These are phyloP conservation scores for Nephrotoma appendiculata DNA, from an alignment of 2,888 invertebrate species.

Conservation along the genomic window DNA sequence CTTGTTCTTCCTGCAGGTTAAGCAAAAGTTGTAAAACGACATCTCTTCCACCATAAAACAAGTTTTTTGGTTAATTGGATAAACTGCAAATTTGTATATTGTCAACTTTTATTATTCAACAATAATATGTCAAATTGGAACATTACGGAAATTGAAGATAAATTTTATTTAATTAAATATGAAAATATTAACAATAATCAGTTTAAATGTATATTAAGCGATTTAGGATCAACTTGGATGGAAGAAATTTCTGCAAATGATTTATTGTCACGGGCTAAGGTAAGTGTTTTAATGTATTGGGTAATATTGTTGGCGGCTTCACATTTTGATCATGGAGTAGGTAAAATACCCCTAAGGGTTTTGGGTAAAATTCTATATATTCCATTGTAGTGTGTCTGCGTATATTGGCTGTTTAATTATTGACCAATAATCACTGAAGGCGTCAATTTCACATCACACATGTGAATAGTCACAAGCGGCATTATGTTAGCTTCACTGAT, in stretches of 20 bases:
- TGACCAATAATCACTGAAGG: no score
- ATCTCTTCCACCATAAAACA: neutral
- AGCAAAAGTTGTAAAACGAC: no score
- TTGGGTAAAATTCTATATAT: no score
- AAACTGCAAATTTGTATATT: neutral
- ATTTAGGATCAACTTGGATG: constrained; percentile 12
- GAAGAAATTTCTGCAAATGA: constrained; percentile 10
- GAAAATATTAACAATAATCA: neutral
- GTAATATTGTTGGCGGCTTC: no score
- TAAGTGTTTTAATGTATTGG: neutral
- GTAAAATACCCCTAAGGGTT: no score
- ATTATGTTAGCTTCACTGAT: no score
- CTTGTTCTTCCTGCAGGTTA: no score
- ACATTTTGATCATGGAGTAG: no score
- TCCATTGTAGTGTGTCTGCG: no score
- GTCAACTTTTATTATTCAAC: neutral
- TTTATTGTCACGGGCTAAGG: constrained; percentile 5
- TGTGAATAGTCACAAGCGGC: no score
- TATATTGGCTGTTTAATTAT: no score
- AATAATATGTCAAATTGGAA: constrained; percentile 1
- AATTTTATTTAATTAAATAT: neutral
- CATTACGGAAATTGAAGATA: neutral
- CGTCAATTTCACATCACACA: no score
- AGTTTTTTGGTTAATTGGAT: neutral
- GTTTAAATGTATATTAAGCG: constrained; percentile 14